Base-by-base conservation (phyloP, 2,888 invertebrate genomes). In the Xestia xanthographa region DNA sequence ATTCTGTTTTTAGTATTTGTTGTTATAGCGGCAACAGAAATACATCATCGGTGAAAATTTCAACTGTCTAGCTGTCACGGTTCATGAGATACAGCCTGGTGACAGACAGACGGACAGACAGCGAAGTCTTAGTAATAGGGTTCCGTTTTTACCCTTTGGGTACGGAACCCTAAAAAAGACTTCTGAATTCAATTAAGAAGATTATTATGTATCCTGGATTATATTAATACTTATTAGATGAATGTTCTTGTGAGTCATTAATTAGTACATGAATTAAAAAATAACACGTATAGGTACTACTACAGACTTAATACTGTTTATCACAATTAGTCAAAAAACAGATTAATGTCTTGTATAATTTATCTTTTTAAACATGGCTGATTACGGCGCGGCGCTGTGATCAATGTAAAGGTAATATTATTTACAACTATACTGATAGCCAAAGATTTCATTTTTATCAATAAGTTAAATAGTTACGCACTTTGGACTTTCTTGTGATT, bases 371-470 rank as follows among this genome's bases (percentile, higher is more conserved):
- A 81, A 82, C 50, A 53, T 80, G 26, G 17, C 3, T 50, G 82
- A 85, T 82, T 66, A 76, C 20, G 38, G 41, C n/a, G 63, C 71
- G 67, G 85, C 82, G 50, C 82, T 85, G 53, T 75, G 85, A 82
- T 82, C 82, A 63, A 60, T 67, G n/a, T 14, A 26, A 34, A 2
- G 58, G 68, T 76, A 72, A 71, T 29, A 45, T 71, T 68, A 82
- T 82, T 82, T 85, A 85, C 70, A 68, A 71, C 70, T 48, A 38
- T 58, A 74, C 50, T 29, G 82, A 75, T 82, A 75, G n/a, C 41
- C 50, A 63, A 80, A 66, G 81, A 82, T 84, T 84, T 84, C 41
- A 56, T 29, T 80, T 80, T 74, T 80, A 80, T 80, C 60, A 48
- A 43, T 56, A 38, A 34, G 5, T 77, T 26, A 58, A 68, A 77